Conservation (phyloP, 2,113 vertebrate genomes). For the Salvelinus sp. region DNA sequence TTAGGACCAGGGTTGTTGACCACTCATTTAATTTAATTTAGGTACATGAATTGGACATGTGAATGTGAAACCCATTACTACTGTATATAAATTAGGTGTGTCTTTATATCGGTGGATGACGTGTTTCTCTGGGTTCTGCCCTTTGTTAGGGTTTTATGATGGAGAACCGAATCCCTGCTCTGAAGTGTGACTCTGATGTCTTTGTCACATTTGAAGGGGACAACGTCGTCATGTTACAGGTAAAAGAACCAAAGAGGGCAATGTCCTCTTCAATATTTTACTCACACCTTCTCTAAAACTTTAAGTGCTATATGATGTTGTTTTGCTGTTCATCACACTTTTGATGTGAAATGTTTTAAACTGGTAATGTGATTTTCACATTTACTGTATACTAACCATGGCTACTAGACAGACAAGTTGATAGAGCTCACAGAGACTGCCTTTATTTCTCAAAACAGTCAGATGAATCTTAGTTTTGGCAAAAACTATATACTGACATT, state of each 20-base stretch:
- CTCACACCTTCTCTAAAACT: background rate
- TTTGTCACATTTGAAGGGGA: slow-evolving; percentile 74
- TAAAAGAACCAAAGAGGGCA: slow-evolving; percentile 21
- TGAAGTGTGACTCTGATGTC: slow-evolving; percentile 68
- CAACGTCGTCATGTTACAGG: slow-evolving; percentile 71
- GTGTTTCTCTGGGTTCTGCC: slow-evolving; percentile 8
- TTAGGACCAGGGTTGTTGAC: background rate
- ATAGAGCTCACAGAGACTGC: too few relatives aligned
- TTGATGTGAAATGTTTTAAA: too few relatives aligned
- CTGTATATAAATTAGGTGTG: background rate
- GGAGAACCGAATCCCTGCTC: slow-evolving; percentile 64
- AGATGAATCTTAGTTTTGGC: too few relatives aligned
- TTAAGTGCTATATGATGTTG: background rate
- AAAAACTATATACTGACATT: slow-evolving; percentile 4
- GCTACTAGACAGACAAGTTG: too few relatives aligned
- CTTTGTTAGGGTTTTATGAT: slow-evolving; percentile 65
- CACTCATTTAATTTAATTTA: too few relatives aligned
- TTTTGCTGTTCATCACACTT: too few relatives aligned
- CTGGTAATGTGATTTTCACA: too few relatives aligned
- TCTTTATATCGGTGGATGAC: background rate
- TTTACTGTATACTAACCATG: too few relatives aligned
- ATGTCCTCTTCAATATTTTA: too few relatives aligned
- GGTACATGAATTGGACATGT: too few relatives aligned
- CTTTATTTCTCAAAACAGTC: too few relatives aligned
- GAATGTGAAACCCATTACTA: too few relatives aligned